phyloP scores from a whole-genome alignment of 2,888 invertebrate species.

The Diaperis boleti region DNA sequence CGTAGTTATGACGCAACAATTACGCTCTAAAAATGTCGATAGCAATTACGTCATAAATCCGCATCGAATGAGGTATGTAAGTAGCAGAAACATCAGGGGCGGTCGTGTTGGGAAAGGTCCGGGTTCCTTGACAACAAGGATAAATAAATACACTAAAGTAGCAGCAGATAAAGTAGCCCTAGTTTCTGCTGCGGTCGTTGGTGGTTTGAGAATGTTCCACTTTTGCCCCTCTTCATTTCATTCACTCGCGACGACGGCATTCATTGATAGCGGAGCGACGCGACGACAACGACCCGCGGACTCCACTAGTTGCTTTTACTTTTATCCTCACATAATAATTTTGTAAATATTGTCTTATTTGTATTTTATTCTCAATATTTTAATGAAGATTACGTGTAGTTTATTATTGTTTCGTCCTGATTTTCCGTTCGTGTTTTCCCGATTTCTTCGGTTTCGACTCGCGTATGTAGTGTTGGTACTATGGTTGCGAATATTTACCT shows the following conservation, averaged over 20 bases:
- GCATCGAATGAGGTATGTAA: slow-evolving; percentile 31
- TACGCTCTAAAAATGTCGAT: slow-evolving; percentile 5
- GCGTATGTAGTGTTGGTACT: too few species aligned
- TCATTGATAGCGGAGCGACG: slow-evolving; percentile 51
- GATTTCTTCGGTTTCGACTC: too few species aligned
- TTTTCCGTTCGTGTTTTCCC: too few species aligned
- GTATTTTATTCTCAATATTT: too few species aligned
- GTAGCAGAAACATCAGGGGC: slow-evolving; percentile 44
- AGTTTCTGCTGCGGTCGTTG: slow-evolving; percentile 21
- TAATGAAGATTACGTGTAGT: too few species aligned
- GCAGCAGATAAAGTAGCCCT: slow-evolving; percentile 52
- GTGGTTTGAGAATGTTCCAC: slow-evolving; percentile 41
- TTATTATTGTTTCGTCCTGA: too few species aligned
- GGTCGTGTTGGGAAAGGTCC: slow-evolving; percentile 53
- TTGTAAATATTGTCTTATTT: slow-evolving; percentile 24
- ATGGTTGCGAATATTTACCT: too few species aligned
- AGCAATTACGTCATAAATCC: slow-evolving; percentile 39
- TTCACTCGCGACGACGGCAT: slow-evolving; percentile 47
- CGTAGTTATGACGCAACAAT: not conserved
- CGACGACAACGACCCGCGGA: slow-evolving; percentile 43
- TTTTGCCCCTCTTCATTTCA: slow-evolving; percentile 47
- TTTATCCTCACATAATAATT: slow-evolving; percentile 47
- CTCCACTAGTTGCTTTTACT: slow-evolving; percentile 44
- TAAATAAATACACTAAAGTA: slow-evolving; percentile 54
- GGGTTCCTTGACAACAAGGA: slow-evolving; percentile 52